phyloP scores from a whole-genome alignment of 2,797 vertebrate species.

The Phrynocephalus guinanensis region DNA sequence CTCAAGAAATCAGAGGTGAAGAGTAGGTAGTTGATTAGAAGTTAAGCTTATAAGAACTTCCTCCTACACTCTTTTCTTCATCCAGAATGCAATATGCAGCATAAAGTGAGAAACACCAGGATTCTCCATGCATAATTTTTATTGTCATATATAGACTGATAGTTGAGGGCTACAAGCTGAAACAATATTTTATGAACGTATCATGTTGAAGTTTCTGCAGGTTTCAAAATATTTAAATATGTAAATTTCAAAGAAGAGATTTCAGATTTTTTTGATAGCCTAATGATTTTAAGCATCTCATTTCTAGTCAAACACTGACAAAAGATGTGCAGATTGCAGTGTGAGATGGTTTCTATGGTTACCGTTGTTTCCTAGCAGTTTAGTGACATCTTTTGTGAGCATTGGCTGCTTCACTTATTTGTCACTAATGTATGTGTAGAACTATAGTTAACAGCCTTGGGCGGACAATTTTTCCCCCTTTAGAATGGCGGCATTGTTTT shows the following conservation, averaged over 20 bases:
- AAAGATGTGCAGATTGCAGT: slow-evolving; percentile 87
- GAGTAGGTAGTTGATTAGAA: slow-evolving; percentile 53
- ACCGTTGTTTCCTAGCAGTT: slow-evolving; percentile 88
- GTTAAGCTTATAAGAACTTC: slow-evolving; percentile 53
- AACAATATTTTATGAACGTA: slow-evolving; percentile 87
- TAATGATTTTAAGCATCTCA: slow-evolving; percentile 87
- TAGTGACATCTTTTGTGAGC: slow-evolving; percentile 87
- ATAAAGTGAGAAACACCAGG: slow-evolving; percentile 71
- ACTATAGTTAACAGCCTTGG: slow-evolving; percentile 87
- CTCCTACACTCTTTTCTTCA: slow-evolving; percentile 61
- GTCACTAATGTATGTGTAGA: slow-evolving; percentile 88
- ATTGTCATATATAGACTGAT: slow-evolving; percentile 82
- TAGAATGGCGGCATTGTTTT: slow-evolving; percentile 85
- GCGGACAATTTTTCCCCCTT: slow-evolving; percentile 79
- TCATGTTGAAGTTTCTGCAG: slow-evolving; percentile 86
- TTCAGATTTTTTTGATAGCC: slow-evolving; percentile 85
- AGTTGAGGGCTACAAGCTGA: slow-evolving; percentile 83
- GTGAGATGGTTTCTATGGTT: slow-evolving; percentile 87
- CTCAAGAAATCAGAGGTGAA: slow-evolving; percentile 44
- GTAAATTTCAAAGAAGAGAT: slow-evolving; percentile 85
- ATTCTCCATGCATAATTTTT: slow-evolving; percentile 79
- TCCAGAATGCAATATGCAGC: slow-evolving; percentile 52
- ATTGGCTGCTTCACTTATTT: slow-evolving; percentile 87
- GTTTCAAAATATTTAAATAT: slow-evolving; percentile 88
- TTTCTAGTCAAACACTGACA: slow-evolving; percentile 87